phyloP scores from a whole-genome alignment of 2,113 vertebrate species.

The Equus quagga region DNA sequence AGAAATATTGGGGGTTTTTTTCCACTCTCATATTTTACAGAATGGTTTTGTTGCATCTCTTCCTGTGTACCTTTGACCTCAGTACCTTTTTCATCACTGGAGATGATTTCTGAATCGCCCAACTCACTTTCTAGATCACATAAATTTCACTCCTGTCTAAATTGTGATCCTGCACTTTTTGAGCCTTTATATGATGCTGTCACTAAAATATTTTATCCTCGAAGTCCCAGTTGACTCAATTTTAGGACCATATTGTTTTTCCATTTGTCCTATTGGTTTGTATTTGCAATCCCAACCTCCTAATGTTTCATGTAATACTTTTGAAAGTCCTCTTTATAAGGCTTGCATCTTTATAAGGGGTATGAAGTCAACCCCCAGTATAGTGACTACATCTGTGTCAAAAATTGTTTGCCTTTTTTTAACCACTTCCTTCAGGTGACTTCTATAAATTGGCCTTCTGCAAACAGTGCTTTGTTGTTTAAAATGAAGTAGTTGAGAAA shows the following conservation, averaged over 20 bases:
- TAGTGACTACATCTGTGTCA: background rate
- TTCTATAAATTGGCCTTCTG: background rate
- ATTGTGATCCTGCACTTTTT: slow-evolving; percentile 2
- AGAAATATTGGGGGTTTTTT: background rate
- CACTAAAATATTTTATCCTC: slow-evolving; percentile 2
- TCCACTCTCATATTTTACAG: background rate
- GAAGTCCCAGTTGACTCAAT: background rate
- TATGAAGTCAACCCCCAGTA: background rate
- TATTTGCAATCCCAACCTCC: background rate
- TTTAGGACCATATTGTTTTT: background rate
- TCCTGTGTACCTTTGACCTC: background rate
- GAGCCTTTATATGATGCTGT: background rate
- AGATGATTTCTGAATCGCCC: background rate
- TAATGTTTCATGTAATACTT: background rate
- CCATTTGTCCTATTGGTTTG: background rate
- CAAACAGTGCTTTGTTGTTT: background rate
- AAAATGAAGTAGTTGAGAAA: slow-evolving; percentile 36
- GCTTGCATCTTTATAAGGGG: background rate
- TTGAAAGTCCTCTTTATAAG: slow-evolving; percentile 34
- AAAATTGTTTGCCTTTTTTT: background rate
- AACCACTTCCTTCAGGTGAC: background rate
- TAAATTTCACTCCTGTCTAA: background rate
- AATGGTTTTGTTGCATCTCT: slow-evolving; percentile 15
- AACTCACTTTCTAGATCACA: background rate
- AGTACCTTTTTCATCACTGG: background rate